Conservation (phyloP, 1,140 invertebrate species). For the Diabrotica undecimpunctata region DNA sequence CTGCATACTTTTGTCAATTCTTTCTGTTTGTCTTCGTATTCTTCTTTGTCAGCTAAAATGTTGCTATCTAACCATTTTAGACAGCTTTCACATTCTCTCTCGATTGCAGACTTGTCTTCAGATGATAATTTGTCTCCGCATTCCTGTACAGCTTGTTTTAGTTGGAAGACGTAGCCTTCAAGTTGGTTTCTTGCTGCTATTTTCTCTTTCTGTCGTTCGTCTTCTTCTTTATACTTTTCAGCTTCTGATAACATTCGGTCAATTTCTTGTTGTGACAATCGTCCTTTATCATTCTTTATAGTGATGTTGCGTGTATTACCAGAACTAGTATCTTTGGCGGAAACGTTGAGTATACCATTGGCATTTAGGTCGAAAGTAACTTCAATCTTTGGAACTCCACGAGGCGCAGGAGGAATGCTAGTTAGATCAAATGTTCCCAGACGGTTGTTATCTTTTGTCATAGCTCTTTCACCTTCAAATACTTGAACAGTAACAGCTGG, state of each 20-base stretch:
- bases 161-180: constrained; percentile 70
- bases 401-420: constrained; percentile 55
- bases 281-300: constrained; percentile 81
- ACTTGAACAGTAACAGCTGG: constrained; percentile 66
- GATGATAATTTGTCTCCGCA: constrained; percentile 50
- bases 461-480: constrained; percentile 73
- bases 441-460: constrained; percentile 75
- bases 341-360: constrained; percentile 68
- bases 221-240: constrained; percentile 62
- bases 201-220: constrained; percentile 64
- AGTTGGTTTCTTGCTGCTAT: constrained; percentile 59
- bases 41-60: constrained; percentile 57
- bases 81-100: constrained; percentile 49
- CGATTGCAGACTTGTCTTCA: constrained; percentile 43
- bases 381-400: constrained; percentile 66
- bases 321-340: constrained; percentile 54
- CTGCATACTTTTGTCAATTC: constrained; percentile 50
- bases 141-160: constrained; percentile 57
- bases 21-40: constrained; percentile 56
- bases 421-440: constrained; percentile 74
- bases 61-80: constrained; percentile 57
- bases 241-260: constrained; percentile 74
- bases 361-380: constrained; percentile 69
- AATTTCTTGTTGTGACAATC: constrained; percentile 76
- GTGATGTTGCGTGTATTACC: constrained; percentile 63